Conservation (phyloP, 37 sponge, comb jelly and placozoan genomes). For the Hormiphora californensis region DNA sequence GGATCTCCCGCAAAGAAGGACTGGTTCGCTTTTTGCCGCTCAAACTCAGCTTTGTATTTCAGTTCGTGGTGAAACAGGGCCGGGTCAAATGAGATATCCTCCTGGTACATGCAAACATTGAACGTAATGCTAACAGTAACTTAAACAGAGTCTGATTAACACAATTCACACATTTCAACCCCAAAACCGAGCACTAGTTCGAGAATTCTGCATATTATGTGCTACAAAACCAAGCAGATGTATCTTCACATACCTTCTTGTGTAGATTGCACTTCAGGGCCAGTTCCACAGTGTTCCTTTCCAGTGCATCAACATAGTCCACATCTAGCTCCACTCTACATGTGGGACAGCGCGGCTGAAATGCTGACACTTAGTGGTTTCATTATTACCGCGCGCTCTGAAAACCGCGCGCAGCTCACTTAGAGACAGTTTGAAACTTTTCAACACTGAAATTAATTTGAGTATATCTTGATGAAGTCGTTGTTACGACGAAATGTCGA, state of each 20-base stretch:
- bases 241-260: background rate
- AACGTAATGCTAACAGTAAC: background rate
- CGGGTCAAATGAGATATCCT: background rate
- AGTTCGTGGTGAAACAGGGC: background rate
- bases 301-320: conserved; percentile 8
- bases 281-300: background rate
- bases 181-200: background rate
- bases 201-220: background rate
- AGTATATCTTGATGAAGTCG: no score
- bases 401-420: no score
- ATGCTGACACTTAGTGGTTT: no score
- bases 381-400: no score
- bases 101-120: background rate
- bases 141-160: background rate
- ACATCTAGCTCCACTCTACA: background rate
- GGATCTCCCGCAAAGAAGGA: conserved; percentile 12
- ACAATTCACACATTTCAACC: background rate
- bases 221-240: background rate
- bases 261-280: conserved; percentile 25
- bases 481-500: no score
- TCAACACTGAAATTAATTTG: no score
- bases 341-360: background rate
- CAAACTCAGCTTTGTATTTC: background rate
- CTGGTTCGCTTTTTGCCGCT: conserved; percentile 28
- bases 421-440: no score